Evolutionary conservation across 2,888 invertebrate genomes (phyloP).

Genomic region (Holacanthella duospinosa): DNA sequence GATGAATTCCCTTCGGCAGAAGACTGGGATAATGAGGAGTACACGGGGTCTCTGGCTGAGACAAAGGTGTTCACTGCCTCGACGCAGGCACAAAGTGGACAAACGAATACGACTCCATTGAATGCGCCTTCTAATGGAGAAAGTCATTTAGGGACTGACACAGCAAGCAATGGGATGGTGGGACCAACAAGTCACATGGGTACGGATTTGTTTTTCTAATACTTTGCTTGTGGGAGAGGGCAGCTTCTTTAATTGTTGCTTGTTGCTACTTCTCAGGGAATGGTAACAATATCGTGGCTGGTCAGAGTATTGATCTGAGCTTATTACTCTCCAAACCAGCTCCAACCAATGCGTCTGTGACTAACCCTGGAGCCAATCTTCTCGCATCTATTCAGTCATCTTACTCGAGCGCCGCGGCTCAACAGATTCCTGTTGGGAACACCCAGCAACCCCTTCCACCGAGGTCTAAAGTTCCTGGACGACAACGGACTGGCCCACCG

Average conservation of each 20-base stretch:
- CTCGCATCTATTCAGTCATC: slow-evolving; percentile 34
- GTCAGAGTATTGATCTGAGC: slow-evolving; percentile 34
- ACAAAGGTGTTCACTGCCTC: slow-evolving; percentile 72
- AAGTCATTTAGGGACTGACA: not conserved
- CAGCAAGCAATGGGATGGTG: slow-evolving; percentile 8
- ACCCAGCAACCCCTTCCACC: too few species aligned
- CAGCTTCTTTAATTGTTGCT: too few species aligned
- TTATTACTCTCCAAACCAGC: slow-evolving; percentile 20
- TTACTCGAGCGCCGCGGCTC: slow-evolving; percentile 13
- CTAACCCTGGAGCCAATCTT: slow-evolving; percentile 29
- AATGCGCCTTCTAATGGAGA: slow-evolving; percentile 31
- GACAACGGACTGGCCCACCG: too few species aligned
- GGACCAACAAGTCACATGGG: slow-evolving; percentile 18
- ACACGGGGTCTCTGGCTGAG: slow-evolving; percentile 85
- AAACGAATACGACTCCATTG: slow-evolving; percentile 18
- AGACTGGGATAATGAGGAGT: slow-evolving; percentile 87
- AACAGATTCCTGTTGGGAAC: slow-evolving; percentile 5
- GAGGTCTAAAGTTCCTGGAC: too few species aligned
- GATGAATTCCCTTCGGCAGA: slow-evolving; percentile 52
- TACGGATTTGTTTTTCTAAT: too few species aligned
- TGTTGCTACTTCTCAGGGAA: too few species aligned
- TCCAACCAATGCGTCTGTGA: not conserved
- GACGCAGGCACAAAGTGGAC: slow-evolving; percentile 14
- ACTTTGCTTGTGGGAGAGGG: too few species aligned
- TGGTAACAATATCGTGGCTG: slow-evolving; percentile 22